phyloP scores from a whole-genome alignment of 2,797 vertebrate genomes.

The Scarus forsteni region DNA sequence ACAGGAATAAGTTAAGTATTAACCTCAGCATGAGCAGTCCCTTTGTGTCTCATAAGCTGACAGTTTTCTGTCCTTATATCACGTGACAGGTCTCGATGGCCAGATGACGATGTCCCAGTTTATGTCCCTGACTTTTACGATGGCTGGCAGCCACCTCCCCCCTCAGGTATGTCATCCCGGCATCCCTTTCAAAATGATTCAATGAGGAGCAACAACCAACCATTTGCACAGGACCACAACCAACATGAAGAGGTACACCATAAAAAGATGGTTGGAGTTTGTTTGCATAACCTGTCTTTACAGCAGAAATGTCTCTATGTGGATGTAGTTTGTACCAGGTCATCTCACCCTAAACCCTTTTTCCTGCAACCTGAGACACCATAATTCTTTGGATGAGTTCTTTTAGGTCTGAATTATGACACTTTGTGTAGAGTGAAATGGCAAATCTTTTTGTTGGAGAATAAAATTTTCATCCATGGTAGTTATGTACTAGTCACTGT shows the following conservation, averaged over 20 bases:
- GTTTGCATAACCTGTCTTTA: background rate
- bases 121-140: slow-evolving; percentile 87
- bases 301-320: background rate
- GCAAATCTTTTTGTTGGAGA: no score
- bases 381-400: no score
- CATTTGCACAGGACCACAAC: background rate
- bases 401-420: no score
- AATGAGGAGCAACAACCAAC: slow-evolving; percentile 63
- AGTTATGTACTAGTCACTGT: background rate
- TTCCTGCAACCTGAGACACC: no score
- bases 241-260: slow-evolving; percentile 44
- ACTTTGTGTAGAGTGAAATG: no score
- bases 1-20: no score
- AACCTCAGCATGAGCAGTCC: background rate
- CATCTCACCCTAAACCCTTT: no score
- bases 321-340: no score
- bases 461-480: no score
- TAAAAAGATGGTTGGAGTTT: background rate
- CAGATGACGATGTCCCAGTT: slow-evolving; percentile 68
- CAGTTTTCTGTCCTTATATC: slow-evolving; percentile 1
- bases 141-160: slow-evolving; percentile 80
- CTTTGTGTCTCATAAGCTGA: background rate
- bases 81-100: slow-evolving; percentile 80
- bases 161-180: background rate
- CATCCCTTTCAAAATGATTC: background rate